phyloP scores from a whole-genome alignment of 2,113 vertebrate species.

The Turnix velox region DNA sequence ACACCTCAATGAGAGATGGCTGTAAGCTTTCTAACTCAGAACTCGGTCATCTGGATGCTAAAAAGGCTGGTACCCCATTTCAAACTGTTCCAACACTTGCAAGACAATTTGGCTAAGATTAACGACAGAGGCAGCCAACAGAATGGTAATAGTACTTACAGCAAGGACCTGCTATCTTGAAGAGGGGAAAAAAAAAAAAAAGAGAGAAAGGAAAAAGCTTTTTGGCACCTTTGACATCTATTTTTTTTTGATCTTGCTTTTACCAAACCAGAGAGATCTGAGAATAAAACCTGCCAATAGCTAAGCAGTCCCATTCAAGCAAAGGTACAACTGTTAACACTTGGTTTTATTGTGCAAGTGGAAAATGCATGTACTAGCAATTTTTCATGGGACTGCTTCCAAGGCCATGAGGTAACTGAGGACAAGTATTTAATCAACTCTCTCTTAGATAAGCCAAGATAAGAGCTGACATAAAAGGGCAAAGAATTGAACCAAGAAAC shows the following conservation, averaged over 20 bases:
- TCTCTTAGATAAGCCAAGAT: neutral
- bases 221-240: neutral
- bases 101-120: neutral
- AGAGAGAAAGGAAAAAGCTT: neutral
- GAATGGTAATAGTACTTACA: neutral
- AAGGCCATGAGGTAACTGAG: neutral
- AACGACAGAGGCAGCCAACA: neutral
- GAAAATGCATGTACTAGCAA: neutral
- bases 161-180: neutral
- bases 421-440: neutral
- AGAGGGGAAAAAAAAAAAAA: accelerated
- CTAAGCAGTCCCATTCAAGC: no score
- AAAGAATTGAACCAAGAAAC: neutral
- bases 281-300: neutral
- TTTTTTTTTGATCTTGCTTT: neutral
- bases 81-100: neutral
- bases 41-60: neutral
- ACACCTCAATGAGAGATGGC: neutral
- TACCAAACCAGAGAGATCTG: neutral
- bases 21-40: neutral
- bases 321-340: neutral
- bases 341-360: neutral
- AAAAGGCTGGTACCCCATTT: neutral
- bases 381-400: neutral
- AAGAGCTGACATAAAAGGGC: neutral